Percentiles rank a stretch among this genome's conserved stretches.
phyloP scores from a whole-genome alignment of 2,797 vertebrate genomes.

The Morelia viridis region DNA sequence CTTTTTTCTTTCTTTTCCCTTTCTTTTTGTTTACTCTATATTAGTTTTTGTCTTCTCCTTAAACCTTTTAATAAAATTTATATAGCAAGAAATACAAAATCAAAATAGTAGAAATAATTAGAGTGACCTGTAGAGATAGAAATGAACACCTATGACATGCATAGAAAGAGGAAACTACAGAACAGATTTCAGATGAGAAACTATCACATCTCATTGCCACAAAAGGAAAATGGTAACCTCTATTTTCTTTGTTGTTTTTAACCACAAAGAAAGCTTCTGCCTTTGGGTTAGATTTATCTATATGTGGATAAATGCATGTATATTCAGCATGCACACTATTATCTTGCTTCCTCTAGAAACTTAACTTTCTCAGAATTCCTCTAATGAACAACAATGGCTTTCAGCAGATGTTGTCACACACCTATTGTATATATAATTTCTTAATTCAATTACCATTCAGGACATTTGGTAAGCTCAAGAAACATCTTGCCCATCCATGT shows the following conservation, averaged over 20 bases:
- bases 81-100: no score
- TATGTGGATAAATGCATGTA: constrained; percentile 63
- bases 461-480: not conserved
- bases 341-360: not conserved
- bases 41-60: no score
- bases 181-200: constrained; percentile 62
- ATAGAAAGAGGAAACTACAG: constrained; percentile 53
- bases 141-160: not conserved
- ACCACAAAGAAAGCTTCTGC: constrained; percentile 76
- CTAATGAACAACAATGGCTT: constrained; percentile 39
- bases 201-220: constrained; percentile 72
- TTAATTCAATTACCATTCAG: constrained; percentile 15
- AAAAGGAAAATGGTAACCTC: constrained; percentile 73
- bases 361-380: constrained; percentile 32
- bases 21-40: no score
- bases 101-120: no score
- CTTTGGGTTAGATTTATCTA: constrained; percentile 64
- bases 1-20: no score
- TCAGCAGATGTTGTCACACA: constrained; percentile 29
- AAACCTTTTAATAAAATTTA: no score
- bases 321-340: constrained; percentile 41
- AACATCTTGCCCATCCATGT: not conserved
- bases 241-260: constrained; percentile 75
- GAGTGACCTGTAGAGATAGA: not conserved
- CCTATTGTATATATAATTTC: constrained; percentile 44